Evolutionary conservation across 1,140 invertebrate genomes (phyloP), one percentile per base, ranked within the genome.

Genomic region (Chionoecetes opilio): DNA sequence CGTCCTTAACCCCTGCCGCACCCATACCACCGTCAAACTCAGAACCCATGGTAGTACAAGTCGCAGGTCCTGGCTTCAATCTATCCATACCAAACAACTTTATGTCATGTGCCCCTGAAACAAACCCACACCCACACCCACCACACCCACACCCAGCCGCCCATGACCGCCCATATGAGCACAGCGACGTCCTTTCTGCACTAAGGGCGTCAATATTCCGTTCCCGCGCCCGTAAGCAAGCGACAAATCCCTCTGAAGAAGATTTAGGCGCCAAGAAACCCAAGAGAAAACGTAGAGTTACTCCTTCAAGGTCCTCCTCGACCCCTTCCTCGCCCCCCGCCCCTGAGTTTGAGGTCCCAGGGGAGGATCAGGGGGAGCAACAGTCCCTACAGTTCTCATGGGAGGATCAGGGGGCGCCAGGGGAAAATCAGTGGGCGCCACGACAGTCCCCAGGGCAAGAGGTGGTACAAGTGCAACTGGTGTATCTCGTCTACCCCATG

Each of bases 131-230:
- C 29, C n/a, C 26, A 21, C 37, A 46, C 32, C 14, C 46, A 34
- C 34, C 32, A 31, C n/a, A n/a, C 35, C 41, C 26, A 29, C 35
- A 37, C 46, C 17, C 87, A 63, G 26, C 29, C 14, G 82, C 92
- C 37, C n/a, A 11, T 26, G 2, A 35, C n/a, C 53, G 35, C 34
- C 21, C 31, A 31, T 53, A 29, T 17, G 84, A 53, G 2, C 92
- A 87, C 82, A 91, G 41, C 0, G 35, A 90, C 37, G 95, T 95
- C 31, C 41, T 95, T 31, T 75, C 88, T 17, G 95, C 95, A 5
- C 82, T 95, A n/a, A 93, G 95, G 89, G 95, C 89, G 9, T 94
- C 95, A 11, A 95, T 95, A 11, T 95, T 94, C 53, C 82, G 92
- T 6, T 95, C 95, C 5, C 41, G 93, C 6, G 95, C 95, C 63